Conservation (phyloP, 2,888 invertebrate species). For the Caenorhabditis sp. region DNA sequence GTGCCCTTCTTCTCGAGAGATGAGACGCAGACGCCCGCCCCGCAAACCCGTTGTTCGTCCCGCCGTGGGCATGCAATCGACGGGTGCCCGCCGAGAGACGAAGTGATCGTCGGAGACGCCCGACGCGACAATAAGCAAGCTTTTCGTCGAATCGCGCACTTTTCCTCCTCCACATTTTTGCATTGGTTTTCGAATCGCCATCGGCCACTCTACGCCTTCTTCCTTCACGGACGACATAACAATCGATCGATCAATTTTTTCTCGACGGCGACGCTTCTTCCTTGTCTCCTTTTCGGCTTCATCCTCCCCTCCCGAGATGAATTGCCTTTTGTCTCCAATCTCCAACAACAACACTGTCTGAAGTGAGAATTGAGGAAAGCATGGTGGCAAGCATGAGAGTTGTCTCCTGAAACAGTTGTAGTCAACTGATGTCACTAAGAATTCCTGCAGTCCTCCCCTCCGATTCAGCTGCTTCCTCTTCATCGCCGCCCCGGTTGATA, state of each 20-base stretch:
- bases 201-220: slow-evolving; percentile 45
- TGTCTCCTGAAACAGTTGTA: slow-evolving; percentile 18
- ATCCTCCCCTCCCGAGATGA: slow-evolving; percentile 8
- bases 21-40: slow-evolving; percentile 35
- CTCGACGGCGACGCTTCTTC: slow-evolving; percentile 16
- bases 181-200: slow-evolving; percentile 65
- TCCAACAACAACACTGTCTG: slow-evolving; percentile 24
- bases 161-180: slow-evolving; percentile 56
- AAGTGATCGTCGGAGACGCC: slow-evolving; percentile 35
- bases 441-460: not conserved
- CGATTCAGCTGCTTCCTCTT: slow-evolving; percentile 10
- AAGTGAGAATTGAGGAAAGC: not conserved
- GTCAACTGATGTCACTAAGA: slow-evolving; percentile 11
- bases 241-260: slow-evolving; percentile 50
- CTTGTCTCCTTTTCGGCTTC: slow-evolving; percentile 6
- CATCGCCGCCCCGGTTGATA: slow-evolving; percentile 3
- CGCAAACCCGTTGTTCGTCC: slow-evolving; percentile 46
- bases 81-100: slow-evolving; percentile 18
- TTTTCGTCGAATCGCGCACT: slow-evolving; percentile 61
- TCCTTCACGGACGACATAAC: slow-evolving; percentile 44
- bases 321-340: slow-evolving; percentile 18
- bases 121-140: slow-evolving; percentile 60
- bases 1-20: slow-evolving; percentile 51
- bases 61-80: slow-evolving; percentile 14
- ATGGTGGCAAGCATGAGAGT: not conserved